phyloP scores from a whole-genome alignment of 2,888 invertebrate genomes.

The Stenoptilia bipunctidactyla region DNA sequence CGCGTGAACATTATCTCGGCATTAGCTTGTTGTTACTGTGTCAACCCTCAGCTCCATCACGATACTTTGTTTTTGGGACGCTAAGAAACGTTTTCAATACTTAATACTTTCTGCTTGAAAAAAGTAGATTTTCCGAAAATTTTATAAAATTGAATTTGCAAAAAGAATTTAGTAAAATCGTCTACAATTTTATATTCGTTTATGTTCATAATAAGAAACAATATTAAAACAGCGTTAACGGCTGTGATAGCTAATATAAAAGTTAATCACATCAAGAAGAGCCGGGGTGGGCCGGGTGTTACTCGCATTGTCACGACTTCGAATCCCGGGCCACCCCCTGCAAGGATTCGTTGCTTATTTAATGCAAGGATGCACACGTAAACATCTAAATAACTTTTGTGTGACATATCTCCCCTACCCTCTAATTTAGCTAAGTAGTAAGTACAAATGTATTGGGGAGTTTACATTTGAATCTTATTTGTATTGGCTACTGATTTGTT shows the following conservation, averaged over 20 bases:
- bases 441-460: constrained; percentile 56
- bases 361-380: constrained; percentile 70
- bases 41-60: constrained; percentile 9
- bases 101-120: too few species aligned
- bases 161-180: too few species aligned
- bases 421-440: constrained; percentile 69
- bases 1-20: constrained; percentile 52
- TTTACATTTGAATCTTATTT: constrained; percentile 48
- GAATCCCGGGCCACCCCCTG: constrained; percentile 40
- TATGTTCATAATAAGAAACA: constrained; percentile 2
- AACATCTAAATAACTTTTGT: constrained; percentile 71
- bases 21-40: constrained; percentile 30
- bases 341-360: constrained; percentile 66
- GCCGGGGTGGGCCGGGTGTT: constrained; percentile 50
- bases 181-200: constrained; percentile 21
- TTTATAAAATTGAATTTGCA: too few species aligned
- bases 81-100: too few species aligned
- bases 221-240: background rate
- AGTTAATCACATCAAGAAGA: constrained; percentile 53
- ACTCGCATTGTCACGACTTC: constrained; percentile 54
- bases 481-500: constrained; percentile 37
- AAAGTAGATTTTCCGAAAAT: too few species aligned
- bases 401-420: constrained; percentile 64
- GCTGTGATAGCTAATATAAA: constrained; percentile 33
- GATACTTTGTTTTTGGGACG: too few species aligned